Evolutionary conservation across 2,113 vertebrate genomes (phyloP), one percentile per base, ranked within the genome.

Genomic region (Cyphomyrus plagiostoma): DNA sequence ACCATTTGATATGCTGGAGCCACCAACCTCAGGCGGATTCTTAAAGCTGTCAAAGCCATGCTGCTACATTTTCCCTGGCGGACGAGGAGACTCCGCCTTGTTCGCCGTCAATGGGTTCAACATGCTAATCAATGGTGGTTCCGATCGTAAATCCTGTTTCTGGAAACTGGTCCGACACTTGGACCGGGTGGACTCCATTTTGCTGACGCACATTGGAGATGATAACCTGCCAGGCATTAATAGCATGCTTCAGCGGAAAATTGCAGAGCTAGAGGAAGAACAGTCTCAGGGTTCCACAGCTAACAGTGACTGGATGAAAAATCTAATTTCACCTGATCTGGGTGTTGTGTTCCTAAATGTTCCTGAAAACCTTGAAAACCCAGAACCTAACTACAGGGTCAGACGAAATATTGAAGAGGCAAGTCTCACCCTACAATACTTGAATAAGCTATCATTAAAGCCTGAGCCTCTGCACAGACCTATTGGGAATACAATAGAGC

Each of bases 51-150:
- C 98, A 86, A 99, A 99, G 91, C 98, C 98, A 15, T 99, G 98
- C 94, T 99, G 98, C 92, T 99, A 99, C 49, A 99, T 99, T 93
- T 99, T 99, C 89, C 98, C 98, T 0, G 98, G 97, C 0, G 98
- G 98, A 50, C 95, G 94, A 39, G 98, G 98, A 0, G 98, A 99
- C 91, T 98, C 98, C 3, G 98, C 98, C 10, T 93, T 99, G 58
- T 99, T 99, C 88, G 98, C 98, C 2, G 98, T 99, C 80, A 99
- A 99, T 1, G 98, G 98, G 82, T 99, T 99, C 94, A 99, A 99
- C 88, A 99, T 99, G 98, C 97, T 99, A 58, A 97, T 99, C 91
- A 99, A 99, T 0, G 98, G 98, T 58, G 98, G 98, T 52, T 99
- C 98, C 0, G 97, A 99, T 93, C 96, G 98, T 91, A 99, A 97